Percentiles rank a stretch among this genome's conserved stretches.
These are phyloP conservation scores for Trogon melanurus DNA, from an alignment of 2,113 vertebrate species.

Conservation along the genomic window DNA sequence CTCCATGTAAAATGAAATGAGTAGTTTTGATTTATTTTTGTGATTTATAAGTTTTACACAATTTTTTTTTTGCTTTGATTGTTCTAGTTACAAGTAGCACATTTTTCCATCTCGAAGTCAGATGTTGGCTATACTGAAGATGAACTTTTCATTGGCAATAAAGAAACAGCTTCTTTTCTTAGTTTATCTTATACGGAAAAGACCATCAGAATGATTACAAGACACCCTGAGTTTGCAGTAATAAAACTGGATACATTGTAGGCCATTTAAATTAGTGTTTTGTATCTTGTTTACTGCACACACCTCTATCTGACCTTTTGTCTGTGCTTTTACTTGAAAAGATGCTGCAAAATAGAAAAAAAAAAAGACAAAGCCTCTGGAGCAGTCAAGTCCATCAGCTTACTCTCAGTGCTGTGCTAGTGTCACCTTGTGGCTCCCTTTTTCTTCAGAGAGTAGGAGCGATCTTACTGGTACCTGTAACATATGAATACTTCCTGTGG, in stretches of 20 bases:
- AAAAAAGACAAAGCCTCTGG: neutral
- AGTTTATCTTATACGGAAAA: neutral
- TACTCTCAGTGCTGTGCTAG: neutral
- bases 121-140: neutral
- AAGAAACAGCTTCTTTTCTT: neutral
- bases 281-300: neutral
- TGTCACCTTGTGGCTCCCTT: neutral
- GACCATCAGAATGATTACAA: neutral
- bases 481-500: neutral
- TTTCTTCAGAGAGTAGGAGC: neutral
- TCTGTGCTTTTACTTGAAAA: neutral
- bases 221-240: neutral
- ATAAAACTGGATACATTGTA: neutral
- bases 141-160: neutral
- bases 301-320: neutral
- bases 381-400: neutral
- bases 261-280: neutral
- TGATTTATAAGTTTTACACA: neutral
- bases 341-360: neutral
- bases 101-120: neutral
- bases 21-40: neutral
- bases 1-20: neutral
- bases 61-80: neutral
- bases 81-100: neutral
- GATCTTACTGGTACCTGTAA: neutral